These are phyloP conservation scores for Watsonalla cultraria DNA, from an alignment of 2,888 invertebrate genomes.

Conservation along the genomic window DNA sequence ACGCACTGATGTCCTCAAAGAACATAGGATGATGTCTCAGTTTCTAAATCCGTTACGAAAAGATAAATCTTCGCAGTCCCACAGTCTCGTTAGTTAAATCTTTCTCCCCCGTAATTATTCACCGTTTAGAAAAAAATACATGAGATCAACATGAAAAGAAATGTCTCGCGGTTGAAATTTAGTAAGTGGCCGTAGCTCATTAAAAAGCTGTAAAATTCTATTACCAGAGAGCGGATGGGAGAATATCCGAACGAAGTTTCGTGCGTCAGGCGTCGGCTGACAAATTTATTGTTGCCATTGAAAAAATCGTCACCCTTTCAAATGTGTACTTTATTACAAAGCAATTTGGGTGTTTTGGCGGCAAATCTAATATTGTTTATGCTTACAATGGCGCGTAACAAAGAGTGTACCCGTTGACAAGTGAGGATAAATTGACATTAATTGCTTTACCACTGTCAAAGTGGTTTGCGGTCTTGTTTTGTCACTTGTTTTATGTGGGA, in stretches of 20 bases:
- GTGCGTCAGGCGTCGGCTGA: slow-evolving; percentile 18
- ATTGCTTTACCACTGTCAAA: slow-evolving; percentile 56
- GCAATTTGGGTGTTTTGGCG: slow-evolving; percentile 18
- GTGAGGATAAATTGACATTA: slow-evolving; percentile 72
- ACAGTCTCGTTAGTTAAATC: slow-evolving; percentile 71
- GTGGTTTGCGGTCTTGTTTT: slow-evolving; percentile 41
- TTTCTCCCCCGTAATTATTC: slow-evolving; percentile 70
- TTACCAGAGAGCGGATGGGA: slow-evolving; percentile 55
- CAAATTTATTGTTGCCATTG: slow-evolving; percentile 16
- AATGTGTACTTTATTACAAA: slow-evolving; percentile 30
- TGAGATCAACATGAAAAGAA: slow-evolving; percentile 65
- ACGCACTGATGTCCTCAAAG: slow-evolving; percentile 41
- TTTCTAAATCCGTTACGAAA: slow-evolving; percentile 76
- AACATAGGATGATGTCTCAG: slow-evolving; percentile 46
- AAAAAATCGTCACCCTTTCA: slow-evolving; percentile 16
- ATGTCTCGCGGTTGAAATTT: slow-evolving; percentile 59
- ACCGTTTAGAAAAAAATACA: slow-evolving; percentile 45
- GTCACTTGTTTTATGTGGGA: slow-evolving; percentile 20
- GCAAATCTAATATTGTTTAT: slow-evolving; percentile 23
- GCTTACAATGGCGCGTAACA: slow-evolving; percentile 52
- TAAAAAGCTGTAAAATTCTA: slow-evolving; percentile 75
- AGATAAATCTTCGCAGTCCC: slow-evolving; percentile 72
- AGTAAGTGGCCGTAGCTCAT: slow-evolving; percentile 70
- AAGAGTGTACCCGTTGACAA: slow-evolving; percentile 57
- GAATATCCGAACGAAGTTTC: slow-evolving; percentile 33